phyloP scores from a whole-genome alignment of 2,888 invertebrate species.

The Plagodis pulveraria region DNA sequence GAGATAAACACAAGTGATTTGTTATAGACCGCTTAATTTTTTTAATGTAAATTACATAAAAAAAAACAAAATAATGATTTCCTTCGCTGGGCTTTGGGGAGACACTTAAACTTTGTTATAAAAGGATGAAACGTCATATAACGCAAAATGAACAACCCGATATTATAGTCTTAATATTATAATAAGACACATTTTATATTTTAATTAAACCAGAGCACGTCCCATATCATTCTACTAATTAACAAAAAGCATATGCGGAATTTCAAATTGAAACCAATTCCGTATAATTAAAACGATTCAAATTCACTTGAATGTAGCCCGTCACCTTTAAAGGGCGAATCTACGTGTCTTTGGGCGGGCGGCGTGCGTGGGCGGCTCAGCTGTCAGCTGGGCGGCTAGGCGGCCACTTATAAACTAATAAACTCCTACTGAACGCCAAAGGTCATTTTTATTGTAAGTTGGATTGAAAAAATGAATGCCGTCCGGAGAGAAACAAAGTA shows the following conservation, averaged over 20 bases:
- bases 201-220: slow-evolving; percentile 1
- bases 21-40: too few species aligned
- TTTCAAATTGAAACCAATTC: slow-evolving; percentile 21
- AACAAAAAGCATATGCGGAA: slow-evolving; percentile 19
- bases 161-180: too few species aligned
- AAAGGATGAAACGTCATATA: too few species aligned
- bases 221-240: slow-evolving; percentile 11
- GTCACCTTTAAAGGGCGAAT: slow-evolving; percentile 46
- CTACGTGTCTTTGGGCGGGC: slow-evolving; percentile 29
- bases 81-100: too few species aligned
- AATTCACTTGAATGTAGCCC: slow-evolving; percentile 14
- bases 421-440: slow-evolving; percentile 15
- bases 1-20: too few species aligned
- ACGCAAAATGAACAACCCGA: too few species aligned
- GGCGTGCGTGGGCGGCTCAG: slow-evolving; percentile 32
- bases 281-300: slow-evolving; percentile 21
- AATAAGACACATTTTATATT: too few species aligned
- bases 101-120: too few species aligned
- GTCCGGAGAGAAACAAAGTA: background rate
- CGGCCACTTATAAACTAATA: slow-evolving; percentile 4
- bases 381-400: slow-evolving; percentile 2
- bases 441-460: slow-evolving; percentile 7
- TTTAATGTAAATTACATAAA: too few species aligned
- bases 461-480: slow-evolving; percentile 2
- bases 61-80: too few species aligned